phyloP scores from a whole-genome alignment of 2,113 vertebrate genomes.

The Serilophus lunatus region DNA sequence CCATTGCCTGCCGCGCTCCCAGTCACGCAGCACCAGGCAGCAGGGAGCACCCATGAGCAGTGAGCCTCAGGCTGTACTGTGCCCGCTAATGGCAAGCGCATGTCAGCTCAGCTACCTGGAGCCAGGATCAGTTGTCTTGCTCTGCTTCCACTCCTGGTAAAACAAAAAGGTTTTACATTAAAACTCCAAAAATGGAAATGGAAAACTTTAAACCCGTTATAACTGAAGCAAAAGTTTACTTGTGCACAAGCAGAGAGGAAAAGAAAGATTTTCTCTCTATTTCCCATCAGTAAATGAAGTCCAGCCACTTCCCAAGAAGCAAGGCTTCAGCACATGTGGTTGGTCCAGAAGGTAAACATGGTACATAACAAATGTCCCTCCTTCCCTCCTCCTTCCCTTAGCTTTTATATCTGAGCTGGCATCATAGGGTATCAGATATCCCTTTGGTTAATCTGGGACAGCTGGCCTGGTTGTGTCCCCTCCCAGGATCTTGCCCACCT shows the following conservation, averaged over 20 bases:
- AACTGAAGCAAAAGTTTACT: not conserved
- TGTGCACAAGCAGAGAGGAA: not conserved
- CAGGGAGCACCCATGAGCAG: too few relatives aligned
- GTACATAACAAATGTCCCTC: not conserved
- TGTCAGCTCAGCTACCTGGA: too few relatives aligned
- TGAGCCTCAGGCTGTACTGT: too few relatives aligned
- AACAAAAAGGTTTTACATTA: too few relatives aligned
- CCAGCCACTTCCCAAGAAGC: not conserved
- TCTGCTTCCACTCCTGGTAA: too few relatives aligned
- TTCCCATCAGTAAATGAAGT: not conserved
- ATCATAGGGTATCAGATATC: not conserved
- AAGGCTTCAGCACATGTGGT: not conserved
- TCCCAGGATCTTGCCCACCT: not conserved
- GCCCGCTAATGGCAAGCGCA: too few relatives aligned
- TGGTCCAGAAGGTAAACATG: not conserved
- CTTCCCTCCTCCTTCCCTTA: not conserved
- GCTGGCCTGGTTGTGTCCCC: not conserved
- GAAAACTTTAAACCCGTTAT: too few relatives aligned
- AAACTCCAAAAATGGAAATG: too few relatives aligned
- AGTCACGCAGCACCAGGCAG: too few relatives aligned
- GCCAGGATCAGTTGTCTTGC: too few relatives aligned
- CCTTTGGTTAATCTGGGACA: not conserved
- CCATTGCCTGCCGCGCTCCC: too few relatives aligned
- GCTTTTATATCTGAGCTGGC: not conserved
- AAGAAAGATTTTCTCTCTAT: not conserved